These are phyloP conservation scores for Elgaria multicarinata DNA, from an alignment of 2,113 vertebrate species.

Conservation along the genomic window DNA sequence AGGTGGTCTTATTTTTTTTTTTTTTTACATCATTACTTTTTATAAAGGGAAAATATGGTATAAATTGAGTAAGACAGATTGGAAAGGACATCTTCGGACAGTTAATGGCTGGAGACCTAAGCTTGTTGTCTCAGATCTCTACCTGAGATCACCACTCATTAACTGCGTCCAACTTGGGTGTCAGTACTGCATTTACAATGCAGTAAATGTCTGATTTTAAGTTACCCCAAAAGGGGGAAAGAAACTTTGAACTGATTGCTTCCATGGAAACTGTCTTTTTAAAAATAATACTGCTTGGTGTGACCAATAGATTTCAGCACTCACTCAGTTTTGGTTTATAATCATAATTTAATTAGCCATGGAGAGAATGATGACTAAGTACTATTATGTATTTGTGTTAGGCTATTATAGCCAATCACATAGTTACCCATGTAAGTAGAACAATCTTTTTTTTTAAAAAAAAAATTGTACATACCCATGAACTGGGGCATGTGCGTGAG, in stretches of 20 bases:
- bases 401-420: background rate
- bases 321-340: background rate
- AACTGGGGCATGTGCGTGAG: background rate
- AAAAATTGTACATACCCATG: slow-evolving; percentile 19
- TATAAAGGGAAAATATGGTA: background rate
- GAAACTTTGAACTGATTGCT: background rate
- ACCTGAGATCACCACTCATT: background rate
- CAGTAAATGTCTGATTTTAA: fast-evolving
- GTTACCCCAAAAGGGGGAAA: background rate
- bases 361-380: slow-evolving; percentile 20
- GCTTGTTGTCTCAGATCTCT: background rate
- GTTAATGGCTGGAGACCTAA: background rate
- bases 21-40: background rate
- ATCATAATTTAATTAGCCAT: background rate
- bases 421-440: background rate
- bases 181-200: background rate
- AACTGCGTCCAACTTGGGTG: background rate
- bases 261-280: slow-evolving; percentile 12
- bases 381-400: background rate
- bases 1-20: background rate
- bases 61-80: background rate
- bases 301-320: background rate
- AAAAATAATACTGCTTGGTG: background rate
- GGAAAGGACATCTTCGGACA: background rate
- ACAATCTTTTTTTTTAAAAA: slow-evolving; percentile 15